These are phyloP conservation scores for Ia io DNA, from an alignment of 2,113 vertebrate genomes.

Conservation along the genomic window DNA sequence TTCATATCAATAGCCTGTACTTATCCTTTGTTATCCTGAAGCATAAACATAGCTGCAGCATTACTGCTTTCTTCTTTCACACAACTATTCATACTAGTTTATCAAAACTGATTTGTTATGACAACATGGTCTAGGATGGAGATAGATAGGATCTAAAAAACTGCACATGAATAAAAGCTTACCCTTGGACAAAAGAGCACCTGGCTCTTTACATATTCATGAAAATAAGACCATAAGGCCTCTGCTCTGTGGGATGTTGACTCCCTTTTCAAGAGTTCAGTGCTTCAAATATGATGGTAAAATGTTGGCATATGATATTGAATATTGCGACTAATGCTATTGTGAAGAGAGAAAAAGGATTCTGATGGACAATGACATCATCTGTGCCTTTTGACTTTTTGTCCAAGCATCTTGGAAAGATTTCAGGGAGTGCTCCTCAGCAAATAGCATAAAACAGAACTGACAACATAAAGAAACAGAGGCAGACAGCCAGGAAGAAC, in stretches of 20 bases:
- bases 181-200: slow-evolving; percentile 26
- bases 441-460: slow-evolving; percentile 16
- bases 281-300: not conserved
- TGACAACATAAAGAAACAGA: not conserved
- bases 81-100: not conserved
- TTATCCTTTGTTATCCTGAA: not conserved
- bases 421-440: not conserved
- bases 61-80: not conserved
- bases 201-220: slow-evolving; percentile 48
- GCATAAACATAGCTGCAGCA: not conserved
- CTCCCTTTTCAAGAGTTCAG: not conserved
- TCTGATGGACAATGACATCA: not conserved
- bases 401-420: not conserved
- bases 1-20: not conserved
- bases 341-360: not conserved
- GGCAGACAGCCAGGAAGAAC: not conserved
- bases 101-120: not conserved
- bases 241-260: not conserved
- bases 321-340: not conserved
- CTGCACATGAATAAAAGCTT: slow-evolving; percentile 15
- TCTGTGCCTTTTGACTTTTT: not conserved
- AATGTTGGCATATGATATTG: not conserved
- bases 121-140: not conserved
- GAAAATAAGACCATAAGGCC: not conserved
- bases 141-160: not conserved